A percentile compares a stretch with the other conserved stretches of the same genome.
Conservation (phyloP, 35 echinoderm and acorn worm genomes). For the Stichopus chloronotus region DNA sequence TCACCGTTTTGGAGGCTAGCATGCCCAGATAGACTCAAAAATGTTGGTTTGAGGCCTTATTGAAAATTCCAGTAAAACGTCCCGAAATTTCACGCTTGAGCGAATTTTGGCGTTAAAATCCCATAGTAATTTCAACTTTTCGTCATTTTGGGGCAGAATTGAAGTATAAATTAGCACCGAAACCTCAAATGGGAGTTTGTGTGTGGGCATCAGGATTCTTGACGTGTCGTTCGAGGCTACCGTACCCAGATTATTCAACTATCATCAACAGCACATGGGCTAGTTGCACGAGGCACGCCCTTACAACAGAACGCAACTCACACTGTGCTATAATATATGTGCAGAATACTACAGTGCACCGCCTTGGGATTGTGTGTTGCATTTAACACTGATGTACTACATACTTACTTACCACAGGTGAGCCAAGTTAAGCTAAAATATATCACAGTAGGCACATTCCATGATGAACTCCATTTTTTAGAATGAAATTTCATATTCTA, state of each 20-base stretch:
- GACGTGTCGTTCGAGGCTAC: not conserved
- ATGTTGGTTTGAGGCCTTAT: too few relatives aligned
- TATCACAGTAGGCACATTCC: not conserved
- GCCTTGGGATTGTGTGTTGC: not conserved
- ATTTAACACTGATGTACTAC: not conserved
- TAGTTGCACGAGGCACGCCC: not conserved
- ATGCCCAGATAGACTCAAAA: too few relatives aligned
- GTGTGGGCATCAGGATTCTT: not conserved
- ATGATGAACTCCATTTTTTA: not conserved
- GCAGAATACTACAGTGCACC: not conserved
- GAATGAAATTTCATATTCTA: conserved; percentile 42
- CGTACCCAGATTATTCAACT: not conserved
- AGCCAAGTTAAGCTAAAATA: not conserved
- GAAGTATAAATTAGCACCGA: not conserved
- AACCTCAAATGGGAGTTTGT: not conserved
- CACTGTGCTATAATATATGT: not conserved
- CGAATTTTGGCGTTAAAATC: not conserved
- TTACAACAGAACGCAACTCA: not conserved
- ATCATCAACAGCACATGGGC: not conserved
- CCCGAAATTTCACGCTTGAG: not conserved
- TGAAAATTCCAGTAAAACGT: not conserved
- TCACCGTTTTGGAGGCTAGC: too few relatives aligned
- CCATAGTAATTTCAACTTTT: not conserved
- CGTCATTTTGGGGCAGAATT: not conserved
- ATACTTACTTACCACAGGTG: not conserved